Evolutionary conservation across 2,113 vertebrate genomes (phyloP).

Genomic region (Leuciscus idus): DNA sequence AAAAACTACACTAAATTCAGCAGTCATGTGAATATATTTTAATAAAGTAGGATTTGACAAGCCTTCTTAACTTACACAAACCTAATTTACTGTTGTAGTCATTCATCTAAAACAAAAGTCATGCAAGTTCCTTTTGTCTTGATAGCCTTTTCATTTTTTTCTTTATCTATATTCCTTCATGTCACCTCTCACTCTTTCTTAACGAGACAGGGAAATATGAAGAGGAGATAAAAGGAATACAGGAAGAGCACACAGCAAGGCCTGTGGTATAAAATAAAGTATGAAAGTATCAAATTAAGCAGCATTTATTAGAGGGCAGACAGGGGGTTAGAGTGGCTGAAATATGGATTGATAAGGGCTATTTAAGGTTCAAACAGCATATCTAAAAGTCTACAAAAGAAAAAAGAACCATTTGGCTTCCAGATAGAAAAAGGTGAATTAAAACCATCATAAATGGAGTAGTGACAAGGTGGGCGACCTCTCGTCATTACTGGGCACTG

Average conservation of each 20-base stretch:
- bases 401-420: conserved; percentile 62
- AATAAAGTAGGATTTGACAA: neutral
- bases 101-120: no score
- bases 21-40: neutral
- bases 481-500: conserved; percentile 69
- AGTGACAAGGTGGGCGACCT: conserved; percentile 66
- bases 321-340: conserved; percentile 36
- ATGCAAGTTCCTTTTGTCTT: neutral
- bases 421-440: conserved; percentile 69
- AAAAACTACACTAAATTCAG: no score
- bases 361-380: conserved; percentile 59
- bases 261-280: conserved; percentile 43
- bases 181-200: conserved; percentile 40
- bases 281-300: conserved; percentile 53
- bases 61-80: neutral
- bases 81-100: neutral
- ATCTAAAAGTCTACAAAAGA: conserved; percentile 56
- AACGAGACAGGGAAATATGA: conserved; percentile 51
- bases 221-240: conserved; percentile 25
- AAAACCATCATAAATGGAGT: conserved; percentile 71
- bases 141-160: neutral
- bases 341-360: conserved; percentile 49
- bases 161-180: conserved; percentile 30
- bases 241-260: conserved; percentile 12
- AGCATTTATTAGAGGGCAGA: conserved; percentile 58